Evolutionary conservation across 2,113 vertebrate genomes (phyloP), one percentile per base, ranked within the genome.

Genomic region (Monarcha castaneiventris): DNA sequence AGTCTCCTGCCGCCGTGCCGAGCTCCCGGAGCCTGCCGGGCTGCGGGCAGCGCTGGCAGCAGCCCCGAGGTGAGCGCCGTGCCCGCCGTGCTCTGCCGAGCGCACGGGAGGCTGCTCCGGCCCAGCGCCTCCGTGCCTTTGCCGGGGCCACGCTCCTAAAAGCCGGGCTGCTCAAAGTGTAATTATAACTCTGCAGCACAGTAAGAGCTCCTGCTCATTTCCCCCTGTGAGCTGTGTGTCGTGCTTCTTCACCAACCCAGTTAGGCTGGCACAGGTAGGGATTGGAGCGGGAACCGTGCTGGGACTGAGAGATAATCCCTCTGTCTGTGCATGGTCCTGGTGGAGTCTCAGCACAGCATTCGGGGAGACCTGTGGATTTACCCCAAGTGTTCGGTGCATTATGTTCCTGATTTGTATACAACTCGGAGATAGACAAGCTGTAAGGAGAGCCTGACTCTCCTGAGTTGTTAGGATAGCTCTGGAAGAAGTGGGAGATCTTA

Each of bases 1-100:
- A 1, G 9, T 16, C 19, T 58, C 10, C 1, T 2, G 25, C 4
- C 1, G 0, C 81, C 6, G 35, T 16, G 48, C n/a, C 17, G 56
- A 29, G 86, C 78, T 41, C 58, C 16, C 19, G 5, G 64, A 52
- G 74, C 21, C 19, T 1, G 3, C 27, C 17, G 6, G n/a, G 25
- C 29, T 25, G 32, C n/a, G 1, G 1, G 12, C 32, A 4, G 72
- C 1, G 17, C 84, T 11, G 48, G 44, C 19, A 72, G 77, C 87
- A 23, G 43, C 41, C 59, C 52, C 1, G 9, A 5, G 79, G 22
- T 4, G 7, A 19, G 43, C 2, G 8, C 89, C 10, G 32, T 10
- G 41, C 77, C 58, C n/a, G 17, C 72, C 9, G 59, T 29, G 3
- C 49, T 33, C 43, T 15, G 39, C 54, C 3, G 20, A 5, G 10